Evolutionary conservation across 64 coral and sea anemone genomes (phyloP).

Genomic region (Acropora yongei): DNA sequence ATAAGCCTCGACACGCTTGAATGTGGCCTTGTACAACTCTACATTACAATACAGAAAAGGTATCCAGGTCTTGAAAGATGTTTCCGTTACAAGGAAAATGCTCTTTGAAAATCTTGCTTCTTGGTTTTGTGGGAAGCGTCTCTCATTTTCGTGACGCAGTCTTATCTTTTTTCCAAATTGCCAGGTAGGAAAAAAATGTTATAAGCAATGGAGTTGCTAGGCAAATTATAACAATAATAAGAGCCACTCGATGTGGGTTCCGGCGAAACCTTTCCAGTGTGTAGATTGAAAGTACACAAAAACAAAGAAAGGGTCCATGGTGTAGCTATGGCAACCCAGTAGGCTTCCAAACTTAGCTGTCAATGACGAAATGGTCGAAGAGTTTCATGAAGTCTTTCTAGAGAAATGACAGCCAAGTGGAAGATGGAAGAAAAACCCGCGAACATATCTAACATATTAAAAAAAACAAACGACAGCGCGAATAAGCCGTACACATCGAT

Average conservation of each 20-base stretch:
- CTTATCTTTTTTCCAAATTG: neutral
- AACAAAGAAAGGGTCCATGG: conserved; percentile 2
- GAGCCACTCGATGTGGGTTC: no score
- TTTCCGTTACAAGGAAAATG: conserved; percentile 17
- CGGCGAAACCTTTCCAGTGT: no score
- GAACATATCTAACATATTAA: conserved; percentile 27
- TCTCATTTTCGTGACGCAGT: no score
- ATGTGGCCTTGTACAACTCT: neutral
- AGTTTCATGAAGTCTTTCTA: conserved; percentile 53
- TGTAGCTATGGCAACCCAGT: neutral
- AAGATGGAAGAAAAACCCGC: conserved; percentile 44
- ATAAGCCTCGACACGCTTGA: neutral
- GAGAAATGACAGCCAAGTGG: conserved; percentile 34
- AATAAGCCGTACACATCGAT: no score
- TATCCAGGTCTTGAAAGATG: conserved; percentile 46
- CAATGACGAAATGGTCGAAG: neutral
- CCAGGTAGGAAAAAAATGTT: conserved; percentile 31
- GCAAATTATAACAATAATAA: no score
- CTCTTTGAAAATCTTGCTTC: conserved; percentile 39
- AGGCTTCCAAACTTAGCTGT: conserved; percentile 7
- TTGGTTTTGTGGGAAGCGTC: neutral
- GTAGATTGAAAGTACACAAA: no score
- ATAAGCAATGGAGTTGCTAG: neutral
- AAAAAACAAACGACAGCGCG: conserved; percentile 8
- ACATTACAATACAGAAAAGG: conserved; percentile 4